Percentiles rank a stretch among this genome's conserved stretches.
Evolutionary conservation across 1,140 invertebrate species (phyloP).

Genomic region (Telenomus remus): DNA sequence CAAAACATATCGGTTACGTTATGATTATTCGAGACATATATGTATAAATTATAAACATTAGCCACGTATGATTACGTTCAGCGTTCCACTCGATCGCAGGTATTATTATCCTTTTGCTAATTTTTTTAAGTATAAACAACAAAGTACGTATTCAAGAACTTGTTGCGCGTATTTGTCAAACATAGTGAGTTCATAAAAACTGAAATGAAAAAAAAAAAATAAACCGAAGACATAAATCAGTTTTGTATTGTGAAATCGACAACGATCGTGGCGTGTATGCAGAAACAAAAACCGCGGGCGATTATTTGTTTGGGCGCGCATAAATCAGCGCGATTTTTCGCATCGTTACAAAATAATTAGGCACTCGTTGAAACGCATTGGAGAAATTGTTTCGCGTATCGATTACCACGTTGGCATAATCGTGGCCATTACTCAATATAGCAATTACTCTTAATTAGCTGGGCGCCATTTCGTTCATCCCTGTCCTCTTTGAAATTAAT

Average conservation of each 20-base stretch:
- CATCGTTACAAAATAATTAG: conserved; percentile 37
- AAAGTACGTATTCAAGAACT: too few species aligned
- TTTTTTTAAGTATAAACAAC: too few species aligned
- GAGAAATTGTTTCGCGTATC: conserved; percentile 23
- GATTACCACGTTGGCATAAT: conserved; percentile 5
- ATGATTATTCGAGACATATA: too few species aligned
- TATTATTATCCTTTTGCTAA: too few species aligned
- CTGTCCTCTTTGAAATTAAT: conserved; percentile 32
- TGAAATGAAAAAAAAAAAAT: conserved; percentile 2
- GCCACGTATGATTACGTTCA: too few species aligned
- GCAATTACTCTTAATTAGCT: conserved; percentile 42
- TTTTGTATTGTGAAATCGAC: too few species aligned
- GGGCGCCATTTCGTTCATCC: conserved; percentile 10
- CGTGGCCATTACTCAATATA: conserved; percentile 19
- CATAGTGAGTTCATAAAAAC: neutral
- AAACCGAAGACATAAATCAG: neutral
- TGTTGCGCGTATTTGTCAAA: conserved; percentile 12
- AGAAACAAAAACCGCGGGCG: neutral
- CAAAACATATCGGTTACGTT: too few species aligned
- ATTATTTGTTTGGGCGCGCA: conserved; percentile 6
- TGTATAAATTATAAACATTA: too few species aligned
- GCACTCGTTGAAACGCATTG: conserved; percentile 16
- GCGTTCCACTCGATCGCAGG: too few species aligned
- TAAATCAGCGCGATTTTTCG: conserved; percentile 23
- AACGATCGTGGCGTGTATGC: too few species aligned